These are phyloP conservation scores for Vombatus ursinus DNA, from an alignment of 2,113 vertebrate species.

Conservation along the genomic window DNA sequence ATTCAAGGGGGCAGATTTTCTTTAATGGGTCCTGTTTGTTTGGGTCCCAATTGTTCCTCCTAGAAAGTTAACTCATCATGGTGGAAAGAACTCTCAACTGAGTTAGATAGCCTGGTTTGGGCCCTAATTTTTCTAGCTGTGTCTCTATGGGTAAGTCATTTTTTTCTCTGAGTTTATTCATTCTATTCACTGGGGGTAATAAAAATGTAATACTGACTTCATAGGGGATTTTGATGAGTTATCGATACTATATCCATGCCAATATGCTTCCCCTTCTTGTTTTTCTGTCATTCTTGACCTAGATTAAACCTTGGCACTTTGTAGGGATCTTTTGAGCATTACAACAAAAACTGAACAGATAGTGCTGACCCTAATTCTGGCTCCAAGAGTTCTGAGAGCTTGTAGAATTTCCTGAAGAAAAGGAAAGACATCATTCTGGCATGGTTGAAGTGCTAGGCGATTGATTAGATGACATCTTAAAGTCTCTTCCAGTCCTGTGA, in stretches of 20 bases:
- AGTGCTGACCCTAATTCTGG: background rate
- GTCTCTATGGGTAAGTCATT: background rate
- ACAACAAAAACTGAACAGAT: background rate
- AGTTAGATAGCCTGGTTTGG: background rate
- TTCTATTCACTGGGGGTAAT: background rate
- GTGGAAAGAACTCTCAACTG: background rate
- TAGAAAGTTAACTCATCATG: background rate
- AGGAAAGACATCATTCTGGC: background rate
- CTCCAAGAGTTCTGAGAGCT: background rate
- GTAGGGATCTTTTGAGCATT: background rate
- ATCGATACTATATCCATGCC: background rate
- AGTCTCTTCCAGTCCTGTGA: background rate
- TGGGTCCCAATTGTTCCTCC: background rate
- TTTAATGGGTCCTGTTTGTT: background rate
- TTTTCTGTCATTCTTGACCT: background rate
- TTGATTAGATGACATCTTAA: background rate
- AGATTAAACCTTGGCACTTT: background rate
- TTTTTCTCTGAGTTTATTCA: background rate
- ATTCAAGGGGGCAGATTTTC: background rate
- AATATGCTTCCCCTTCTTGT: background rate
- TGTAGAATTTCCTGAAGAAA: background rate
- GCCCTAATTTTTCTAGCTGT: background rate
- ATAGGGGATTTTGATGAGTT: background rate
- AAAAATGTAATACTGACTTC: background rate
- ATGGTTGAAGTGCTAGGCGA: background rate